Evolutionary conservation across 1,140 invertebrate genomes (phyloP).

Genomic region (Polyergus mexicanus): DNA sequence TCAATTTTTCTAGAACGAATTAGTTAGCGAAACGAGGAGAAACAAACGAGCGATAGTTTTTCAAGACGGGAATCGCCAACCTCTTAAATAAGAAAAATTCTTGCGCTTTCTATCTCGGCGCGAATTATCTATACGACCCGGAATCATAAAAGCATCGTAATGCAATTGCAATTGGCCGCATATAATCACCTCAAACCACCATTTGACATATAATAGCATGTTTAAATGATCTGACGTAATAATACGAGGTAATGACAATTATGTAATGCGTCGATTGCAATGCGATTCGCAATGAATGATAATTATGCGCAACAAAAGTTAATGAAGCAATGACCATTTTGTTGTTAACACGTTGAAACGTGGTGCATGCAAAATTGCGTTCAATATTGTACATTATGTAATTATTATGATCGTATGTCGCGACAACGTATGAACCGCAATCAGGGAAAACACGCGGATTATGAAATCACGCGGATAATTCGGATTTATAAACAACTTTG

Average conservation of each 20-base stretch:
- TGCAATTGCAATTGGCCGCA: constrained; percentile 40
- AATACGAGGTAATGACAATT: constrained; percentile 53
- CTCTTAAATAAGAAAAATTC: constrained; percentile 11
- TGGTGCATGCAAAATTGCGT: background rate
- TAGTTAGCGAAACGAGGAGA: constrained; percentile 29
- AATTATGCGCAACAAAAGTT: constrained; percentile 33
- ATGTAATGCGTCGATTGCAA: background rate
- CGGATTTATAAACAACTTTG: too few relatives aligned
- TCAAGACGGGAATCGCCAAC: constrained; percentile 39
- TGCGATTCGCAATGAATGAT: constrained; percentile 25
- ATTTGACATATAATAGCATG: constrained; percentile 47
- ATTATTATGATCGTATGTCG: constrained; percentile 24
- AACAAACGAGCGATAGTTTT: constrained; percentile 63
- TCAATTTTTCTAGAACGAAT: constrained; percentile 44
- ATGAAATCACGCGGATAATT: too few relatives aligned
- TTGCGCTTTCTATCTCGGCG: constrained; percentile 43
- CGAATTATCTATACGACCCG: constrained; percentile 20
- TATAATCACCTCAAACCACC: constrained; percentile 34
- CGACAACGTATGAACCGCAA: too few relatives aligned
- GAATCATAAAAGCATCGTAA: constrained; percentile 56
- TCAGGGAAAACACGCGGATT: too few relatives aligned
- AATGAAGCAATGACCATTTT: constrained; percentile 27
- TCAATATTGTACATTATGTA: background rate
- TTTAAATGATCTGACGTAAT: constrained; percentile 51
- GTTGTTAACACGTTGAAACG: constrained; percentile 4